Base-by-base conservation (phyloP, 2,797 vertebrate species). In the Chanos chanos region DNA sequence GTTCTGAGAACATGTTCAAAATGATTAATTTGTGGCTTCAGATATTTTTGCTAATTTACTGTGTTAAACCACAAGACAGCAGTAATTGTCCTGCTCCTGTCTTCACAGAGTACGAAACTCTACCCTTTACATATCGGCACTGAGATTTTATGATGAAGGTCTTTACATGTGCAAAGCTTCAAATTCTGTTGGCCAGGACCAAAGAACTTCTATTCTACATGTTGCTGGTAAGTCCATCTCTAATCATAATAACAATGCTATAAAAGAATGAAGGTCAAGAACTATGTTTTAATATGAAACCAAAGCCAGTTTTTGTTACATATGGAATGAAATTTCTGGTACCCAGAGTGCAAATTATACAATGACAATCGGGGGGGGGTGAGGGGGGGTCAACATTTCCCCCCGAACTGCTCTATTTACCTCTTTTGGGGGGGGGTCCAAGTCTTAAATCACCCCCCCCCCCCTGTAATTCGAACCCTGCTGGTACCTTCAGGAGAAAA, bases 71-170 rank as follows among this genome's bases (percentile, higher is more conserved):
- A 6, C n/a, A n/a, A n/a, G n/a, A n/a, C n/a, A n/a, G n/a, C n/a
- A n/a, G n/a, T 25, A 31, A 12, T 28, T 24, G 7, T 3, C 2
- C 19, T 48, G 1, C 66, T 33, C 7, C 1, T 31, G 36, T 47
- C n/a, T 43, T 37, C 2, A 30, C 77, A 90, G 90, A 31, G 15
- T 70, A 31, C 81, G 70, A 71, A 90, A 90, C 24, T 59, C 85
- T 21, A 90, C 81, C 4, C 85, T 91, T 12, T 53, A 71, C 72
- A 84, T 91, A 67, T 81, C 84, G 61, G 87, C 88, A 1, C 81
- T 77, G 53, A 79, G 81, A 76, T 81, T 54, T 57, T 89, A 87
- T 12, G 89, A 91, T 40, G 85, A 89, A 57, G 90, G 89, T 2
- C 43, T 55, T 34, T 91, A 90, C 54, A 80, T 78, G 16, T 91